Percentiles rank a stretch among this genome's conserved stretches.
These are phyloP conservation scores for Capitulum mitella DNA, from an alignment of 2,888 invertebrate genomes.

Conservation along the genomic window DNA sequence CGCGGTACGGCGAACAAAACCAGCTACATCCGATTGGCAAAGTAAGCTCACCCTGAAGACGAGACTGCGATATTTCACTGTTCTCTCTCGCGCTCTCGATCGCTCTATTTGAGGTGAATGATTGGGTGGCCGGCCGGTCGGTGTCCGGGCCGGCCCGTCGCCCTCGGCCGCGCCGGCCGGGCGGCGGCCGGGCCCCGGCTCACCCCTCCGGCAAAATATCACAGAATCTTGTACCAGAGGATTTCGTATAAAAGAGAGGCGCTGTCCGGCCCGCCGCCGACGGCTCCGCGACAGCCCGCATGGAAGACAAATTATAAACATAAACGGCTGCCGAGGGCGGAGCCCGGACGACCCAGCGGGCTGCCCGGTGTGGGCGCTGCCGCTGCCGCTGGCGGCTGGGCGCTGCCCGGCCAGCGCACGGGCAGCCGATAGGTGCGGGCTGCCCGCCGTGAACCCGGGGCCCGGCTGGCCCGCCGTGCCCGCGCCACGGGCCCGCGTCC, in stretches of 20 bases:
- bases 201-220: background rate
- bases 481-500: no score
- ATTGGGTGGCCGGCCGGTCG: background rate
- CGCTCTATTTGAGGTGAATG: background rate
- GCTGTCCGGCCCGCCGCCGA: background rate
- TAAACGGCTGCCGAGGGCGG: background rate
- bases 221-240: conserved; percentile 24
- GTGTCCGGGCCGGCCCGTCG: background rate
- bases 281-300: background rate
- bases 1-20: background rate
- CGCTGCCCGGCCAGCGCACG: no score
- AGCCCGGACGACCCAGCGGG: no score
- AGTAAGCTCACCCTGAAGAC: background rate
- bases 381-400: no score
- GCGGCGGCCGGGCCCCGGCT: background rate
- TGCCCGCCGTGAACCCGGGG: no score
- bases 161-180: background rate
- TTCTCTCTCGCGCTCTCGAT: background rate
- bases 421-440: no score
- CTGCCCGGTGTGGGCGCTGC: no score
- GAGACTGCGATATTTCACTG: background rate
- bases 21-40: background rate
- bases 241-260: conserved; percentile 21
- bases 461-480: no score
- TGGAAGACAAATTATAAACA: conserved; percentile 22